Base-by-base conservation (phyloP, 2,888 invertebrate genomes). In the Unio delphinus region DNA sequence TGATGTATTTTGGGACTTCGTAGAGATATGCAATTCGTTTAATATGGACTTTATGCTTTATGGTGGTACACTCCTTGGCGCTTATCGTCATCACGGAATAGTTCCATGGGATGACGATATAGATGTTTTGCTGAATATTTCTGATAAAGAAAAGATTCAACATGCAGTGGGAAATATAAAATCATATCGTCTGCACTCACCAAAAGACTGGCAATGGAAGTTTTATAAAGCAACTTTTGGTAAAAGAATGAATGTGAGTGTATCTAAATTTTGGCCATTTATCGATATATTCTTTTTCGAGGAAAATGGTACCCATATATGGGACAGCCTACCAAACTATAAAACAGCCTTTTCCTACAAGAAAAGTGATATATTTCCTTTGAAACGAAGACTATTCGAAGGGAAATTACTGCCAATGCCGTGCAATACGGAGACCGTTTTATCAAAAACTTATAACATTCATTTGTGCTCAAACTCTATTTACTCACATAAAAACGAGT, bases 31-130 rank as follows among this genome's bases (percentile, higher is more conserved):
- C 65, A 63, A 67, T 54, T 26, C 34, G 55, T 64, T 64, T 26
- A 72, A 71, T 23, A 57, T 80, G 18, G 67, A 67, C 7, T 79
- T 69, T 55, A 68, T 79, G 70, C 45, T 81, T 23, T 81, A 81
- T 56, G 81, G 81, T 11, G 81, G 81, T 5, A 74, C 79, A 1
- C 64, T 81, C 30, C 68, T 81, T 7, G 79, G 81, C 11, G 71
- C 75, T 1, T 77, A 71, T 63, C 65, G 79, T 61, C 81, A 81
- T 68, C 73, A 71, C 63, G 79, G 76, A 26, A 20, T 80, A 34
- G 72, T 81, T 30, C 81, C 81, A 1, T 81, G 81, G 81, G 81
- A 81, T 60, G 81, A 81, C 65, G 81, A 81, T 61, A 67, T 81
- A 55, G 81, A 81, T 60, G 74, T 81, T 18, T 34, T 80, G 3